These are phyloP conservation scores for Threskiornis aethiopicus DNA, from an alignment of 2,797 vertebrate species.

Conservation along the genomic window DNA sequence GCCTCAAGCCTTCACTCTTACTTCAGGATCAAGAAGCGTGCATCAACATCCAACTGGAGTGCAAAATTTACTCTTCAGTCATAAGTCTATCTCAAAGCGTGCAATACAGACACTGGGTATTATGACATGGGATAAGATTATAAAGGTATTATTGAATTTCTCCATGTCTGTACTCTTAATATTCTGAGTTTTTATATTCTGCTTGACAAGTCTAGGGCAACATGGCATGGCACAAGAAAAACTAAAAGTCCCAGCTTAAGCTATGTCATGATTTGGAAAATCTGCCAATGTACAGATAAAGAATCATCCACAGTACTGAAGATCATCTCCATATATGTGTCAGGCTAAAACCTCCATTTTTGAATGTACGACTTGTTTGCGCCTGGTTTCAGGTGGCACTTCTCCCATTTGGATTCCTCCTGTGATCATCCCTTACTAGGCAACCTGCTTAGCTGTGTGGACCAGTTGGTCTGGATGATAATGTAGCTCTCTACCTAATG, in stretches of 20 bases:
- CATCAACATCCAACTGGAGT: not conserved
- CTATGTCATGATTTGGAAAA: not conserved
- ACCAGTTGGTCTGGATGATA: not conserved
- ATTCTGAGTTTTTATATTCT: not conserved
- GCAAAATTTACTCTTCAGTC: not conserved
- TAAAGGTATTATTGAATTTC: not conserved
- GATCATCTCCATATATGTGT: accelerated
- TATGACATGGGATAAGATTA: not conserved
- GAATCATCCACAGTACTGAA: not conserved
- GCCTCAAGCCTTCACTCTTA: not conserved
- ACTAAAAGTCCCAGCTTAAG: not conserved
- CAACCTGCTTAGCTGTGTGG: not conserved
- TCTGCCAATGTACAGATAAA: not conserved
- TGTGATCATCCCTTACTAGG: not conserved
- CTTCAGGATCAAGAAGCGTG: not conserved
- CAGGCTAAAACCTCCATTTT: not conserved
- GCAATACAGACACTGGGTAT: not conserved
- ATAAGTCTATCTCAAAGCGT: not conserved
- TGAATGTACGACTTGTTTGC: not conserved
- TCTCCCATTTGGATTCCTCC: not conserved
- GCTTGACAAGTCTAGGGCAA: not conserved
- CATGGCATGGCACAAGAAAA: not conserved
- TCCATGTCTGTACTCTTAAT: not conserved
- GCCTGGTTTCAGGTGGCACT: not conserved
- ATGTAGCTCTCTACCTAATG: accelerated